Evolutionary conservation across 1,140 invertebrate genomes (phyloP).

Genomic region (Lysiphlebus fabarum): DNA sequence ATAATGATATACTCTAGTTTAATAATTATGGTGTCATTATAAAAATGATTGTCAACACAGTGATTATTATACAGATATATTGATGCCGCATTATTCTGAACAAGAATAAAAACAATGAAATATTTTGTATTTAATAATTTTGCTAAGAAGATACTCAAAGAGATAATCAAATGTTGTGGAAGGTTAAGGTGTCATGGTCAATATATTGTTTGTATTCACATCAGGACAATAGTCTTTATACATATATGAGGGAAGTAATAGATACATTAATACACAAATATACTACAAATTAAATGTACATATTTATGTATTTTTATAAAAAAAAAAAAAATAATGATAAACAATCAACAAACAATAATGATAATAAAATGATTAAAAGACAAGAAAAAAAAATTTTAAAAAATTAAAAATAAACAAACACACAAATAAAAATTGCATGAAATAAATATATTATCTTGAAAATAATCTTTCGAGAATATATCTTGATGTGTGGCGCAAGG

Average conservation of each 20-base stretch:
- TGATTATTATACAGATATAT: conserved; percentile 19
- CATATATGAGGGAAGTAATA: neutral
- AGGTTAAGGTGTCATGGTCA: conserved; percentile 31
- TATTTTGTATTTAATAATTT: conserved; percentile 26
- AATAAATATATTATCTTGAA: conserved; percentile 11
- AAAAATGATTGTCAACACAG: conserved; percentile 19
- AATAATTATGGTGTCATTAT: conserved; percentile 29
- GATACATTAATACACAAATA: conserved; percentile 7
- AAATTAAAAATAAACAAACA: neutral
- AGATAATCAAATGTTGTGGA: conserved; percentile 30
- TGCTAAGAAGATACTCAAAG: conserved; percentile 7
- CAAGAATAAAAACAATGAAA: conserved; percentile 30
- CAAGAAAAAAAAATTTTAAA: conserved; percentile 4
- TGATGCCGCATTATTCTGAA: conserved; percentile 10
- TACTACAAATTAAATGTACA: neutral
- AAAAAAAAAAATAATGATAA: neutral
- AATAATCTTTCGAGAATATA: too few relatives aligned
- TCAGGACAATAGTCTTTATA: conserved; percentile 1
- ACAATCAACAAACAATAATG: neutral
- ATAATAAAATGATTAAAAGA: neutral
- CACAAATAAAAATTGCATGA: conserved; percentile 1
- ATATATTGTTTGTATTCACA: conserved; percentile 27
- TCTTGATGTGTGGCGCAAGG: conserved; percentile 19
- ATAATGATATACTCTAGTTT: conserved; percentile 24
- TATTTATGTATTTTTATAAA: too few relatives aligned